Conservation (phyloP, 2,797 vertebrate species). For the Siniperca obscura region DNA sequence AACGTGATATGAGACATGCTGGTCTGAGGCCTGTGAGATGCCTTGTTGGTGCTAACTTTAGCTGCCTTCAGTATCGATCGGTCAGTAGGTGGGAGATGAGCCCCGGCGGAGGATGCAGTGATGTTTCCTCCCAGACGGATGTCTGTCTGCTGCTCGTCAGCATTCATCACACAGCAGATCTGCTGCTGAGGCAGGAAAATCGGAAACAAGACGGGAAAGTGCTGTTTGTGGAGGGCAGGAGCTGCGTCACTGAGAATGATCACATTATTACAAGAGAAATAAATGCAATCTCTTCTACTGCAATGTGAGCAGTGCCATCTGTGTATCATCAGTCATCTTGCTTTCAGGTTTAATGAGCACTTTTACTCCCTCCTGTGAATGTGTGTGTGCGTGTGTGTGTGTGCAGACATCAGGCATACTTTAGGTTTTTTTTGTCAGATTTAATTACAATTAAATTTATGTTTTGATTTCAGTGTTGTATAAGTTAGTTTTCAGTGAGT, state of each 20-base stretch:
- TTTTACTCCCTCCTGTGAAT: not conserved
- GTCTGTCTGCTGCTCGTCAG: conserved; percentile 72
- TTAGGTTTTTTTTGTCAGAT: not conserved
- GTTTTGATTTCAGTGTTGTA: not conserved
- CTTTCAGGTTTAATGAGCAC: not conserved
- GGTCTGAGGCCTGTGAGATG: conserved; percentile 23
- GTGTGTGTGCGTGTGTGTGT: not conserved
- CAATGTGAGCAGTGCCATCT: not conserved
- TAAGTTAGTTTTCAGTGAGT: not conserved
- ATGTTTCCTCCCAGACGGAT: conserved; percentile 63
- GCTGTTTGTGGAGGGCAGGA: not conserved
- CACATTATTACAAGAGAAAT: not conserved
- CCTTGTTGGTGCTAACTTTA: conserved; percentile 56
- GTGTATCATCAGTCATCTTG: not conserved
- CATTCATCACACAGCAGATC: conserved; percentile 69
- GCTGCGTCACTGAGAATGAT: not conserved
- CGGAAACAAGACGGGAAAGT: not conserved
- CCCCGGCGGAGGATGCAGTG: conserved; percentile 29
- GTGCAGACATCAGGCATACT: not conserved
- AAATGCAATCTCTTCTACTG: not conserved
- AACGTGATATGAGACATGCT: not conserved
- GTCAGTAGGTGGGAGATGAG: conserved; percentile 57
- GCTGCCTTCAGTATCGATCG: conserved; percentile 53
- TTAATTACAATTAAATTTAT: not conserved
- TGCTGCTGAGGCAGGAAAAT: conserved; percentile 76